A percentile compares a stretch with the other conserved stretches of the same genome.
These are phyloP conservation scores for Carabus problematicus DNA, from an alignment of 2,888 invertebrate species.

Conservation along the genomic window DNA sequence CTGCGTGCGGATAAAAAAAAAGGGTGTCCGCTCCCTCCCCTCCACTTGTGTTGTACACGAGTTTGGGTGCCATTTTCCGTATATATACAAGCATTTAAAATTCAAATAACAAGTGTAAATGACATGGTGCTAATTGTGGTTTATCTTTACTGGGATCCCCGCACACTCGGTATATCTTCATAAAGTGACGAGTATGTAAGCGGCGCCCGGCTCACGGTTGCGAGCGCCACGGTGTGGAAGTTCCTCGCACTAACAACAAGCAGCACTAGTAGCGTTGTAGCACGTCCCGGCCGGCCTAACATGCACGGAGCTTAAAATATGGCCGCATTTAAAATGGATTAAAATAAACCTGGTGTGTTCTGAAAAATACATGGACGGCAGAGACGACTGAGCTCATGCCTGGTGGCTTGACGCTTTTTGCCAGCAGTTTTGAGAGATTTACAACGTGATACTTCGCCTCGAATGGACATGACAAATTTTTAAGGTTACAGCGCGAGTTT, in stretches of 20 bases:
- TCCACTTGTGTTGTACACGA: constrained; percentile 1
- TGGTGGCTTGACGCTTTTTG: too few relatives aligned
- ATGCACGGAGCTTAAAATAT: constrained; percentile 46
- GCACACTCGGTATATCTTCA: constrained; percentile 57
- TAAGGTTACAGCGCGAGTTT: too few relatives aligned
- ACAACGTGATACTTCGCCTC: constrained; percentile 2
- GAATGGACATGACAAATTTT: background rate
- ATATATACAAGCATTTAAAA: constrained; percentile 57
- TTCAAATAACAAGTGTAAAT: constrained; percentile 63
- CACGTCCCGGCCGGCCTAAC: too few relatives aligned
- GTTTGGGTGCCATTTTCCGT: too few relatives aligned
- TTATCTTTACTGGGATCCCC: constrained; percentile 58
- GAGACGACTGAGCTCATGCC: background rate
- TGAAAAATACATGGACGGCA: constrained; percentile 42
- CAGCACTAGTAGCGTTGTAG: too few relatives aligned
- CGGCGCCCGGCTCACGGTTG: constrained; percentile 20
- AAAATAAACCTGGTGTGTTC: constrained; percentile 43
- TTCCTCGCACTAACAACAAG: constrained; percentile 8
- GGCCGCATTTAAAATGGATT: constrained; percentile 45
- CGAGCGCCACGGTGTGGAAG: constrained; percentile 3
- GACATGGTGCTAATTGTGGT: constrained; percentile 62
- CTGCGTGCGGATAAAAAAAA: constrained; percentile 25
- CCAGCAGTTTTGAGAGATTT: constrained; percentile 6
- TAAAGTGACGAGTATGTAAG: constrained; percentile 49
- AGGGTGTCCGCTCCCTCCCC: constrained; percentile 24